Evolutionary conservation across 2,113 vertebrate species (phyloP).

Genomic region (Plectropomus leopardus): DNA sequence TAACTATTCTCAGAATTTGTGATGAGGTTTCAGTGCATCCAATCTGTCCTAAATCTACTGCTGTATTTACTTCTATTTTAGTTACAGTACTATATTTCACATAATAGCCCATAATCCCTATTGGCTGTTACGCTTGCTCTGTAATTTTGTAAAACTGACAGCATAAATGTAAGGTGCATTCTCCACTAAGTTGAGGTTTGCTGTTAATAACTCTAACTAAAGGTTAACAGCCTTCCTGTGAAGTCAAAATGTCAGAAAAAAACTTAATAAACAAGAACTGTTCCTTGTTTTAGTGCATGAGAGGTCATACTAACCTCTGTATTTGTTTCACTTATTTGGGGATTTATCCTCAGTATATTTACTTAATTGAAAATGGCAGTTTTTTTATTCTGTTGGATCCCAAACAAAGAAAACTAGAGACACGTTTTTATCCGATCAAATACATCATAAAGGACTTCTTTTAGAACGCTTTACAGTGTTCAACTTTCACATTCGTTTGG

Average conservation of each 20-base stretch:
- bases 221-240: neutral
- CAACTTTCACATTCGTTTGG: slow-evolving; percentile 19
- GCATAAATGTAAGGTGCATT: slow-evolving; percentile 13
- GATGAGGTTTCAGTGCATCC: neutral
- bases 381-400: neutral
- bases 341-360: neutral
- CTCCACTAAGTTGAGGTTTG: neutral
- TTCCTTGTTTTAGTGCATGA: neutral
- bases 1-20: neutral
- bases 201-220: neutral
- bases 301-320: neutral
- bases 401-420: neutral
- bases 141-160: neutral
- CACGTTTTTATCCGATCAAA: neutral
- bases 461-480: neutral
- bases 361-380: neutral
- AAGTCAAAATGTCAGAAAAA: slow-evolving; percentile 26
- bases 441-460: neutral
- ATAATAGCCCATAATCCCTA: neutral
- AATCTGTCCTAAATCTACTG: neutral
- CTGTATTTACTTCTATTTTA: neutral
- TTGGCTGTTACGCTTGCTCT: neutral
- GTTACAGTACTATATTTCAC: neutral
- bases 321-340: neutral
- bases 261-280: neutral